phyloP scores from a whole-genome alignment of 1,140 invertebrate species.

The Meloidogyne exigua region DNA sequence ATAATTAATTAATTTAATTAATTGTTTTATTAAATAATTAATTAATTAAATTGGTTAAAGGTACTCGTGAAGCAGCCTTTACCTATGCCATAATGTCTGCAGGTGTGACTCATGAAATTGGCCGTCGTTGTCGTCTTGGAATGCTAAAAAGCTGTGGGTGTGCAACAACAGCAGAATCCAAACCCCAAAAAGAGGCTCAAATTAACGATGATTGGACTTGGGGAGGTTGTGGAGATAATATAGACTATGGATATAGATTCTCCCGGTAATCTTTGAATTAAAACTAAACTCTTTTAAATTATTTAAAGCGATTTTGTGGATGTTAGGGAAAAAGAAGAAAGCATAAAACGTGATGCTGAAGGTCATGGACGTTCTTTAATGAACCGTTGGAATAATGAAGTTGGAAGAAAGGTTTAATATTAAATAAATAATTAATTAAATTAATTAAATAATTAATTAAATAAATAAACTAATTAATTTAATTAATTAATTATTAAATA shows the following conservation, averaged over 20 bases:
- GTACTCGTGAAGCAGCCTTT: slow-evolving; percentile 68
- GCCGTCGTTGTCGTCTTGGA: slow-evolving; percentile 74
- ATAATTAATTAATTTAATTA: no score
- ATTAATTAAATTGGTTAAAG: neutral
- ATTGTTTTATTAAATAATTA: no score
- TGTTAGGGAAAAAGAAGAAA: slow-evolving; percentile 63
- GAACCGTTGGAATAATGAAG: slow-evolving; percentile 76
- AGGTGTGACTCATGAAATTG: slow-evolving; percentile 74
- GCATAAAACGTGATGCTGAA: slow-evolving; percentile 38
- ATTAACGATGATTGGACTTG: slow-evolving; percentile 60
- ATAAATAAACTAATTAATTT: no score
- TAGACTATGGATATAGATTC: slow-evolving; percentile 60
- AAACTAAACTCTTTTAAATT: slow-evolving; percentile 17
- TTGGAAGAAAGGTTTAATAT: slow-evolving; percentile 72
- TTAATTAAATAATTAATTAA: no score
- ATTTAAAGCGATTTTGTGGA: slow-evolving; percentile 69
- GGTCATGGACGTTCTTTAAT: slow-evolving; percentile 63
- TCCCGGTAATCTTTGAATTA: slow-evolving; percentile 28
- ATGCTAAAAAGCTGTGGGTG: slow-evolving; percentile 72
- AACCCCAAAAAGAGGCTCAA: slow-evolving; percentile 30
- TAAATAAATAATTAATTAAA: no score
- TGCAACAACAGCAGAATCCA: slow-evolving; percentile 52
- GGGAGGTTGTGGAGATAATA: slow-evolving; percentile 68
- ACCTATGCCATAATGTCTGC: slow-evolving; percentile 77
- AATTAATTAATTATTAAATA: no score